Evolutionary conservation across 2,113 vertebrate species (phyloP).

Genomic region (Chinchilla lanigera): DNA sequence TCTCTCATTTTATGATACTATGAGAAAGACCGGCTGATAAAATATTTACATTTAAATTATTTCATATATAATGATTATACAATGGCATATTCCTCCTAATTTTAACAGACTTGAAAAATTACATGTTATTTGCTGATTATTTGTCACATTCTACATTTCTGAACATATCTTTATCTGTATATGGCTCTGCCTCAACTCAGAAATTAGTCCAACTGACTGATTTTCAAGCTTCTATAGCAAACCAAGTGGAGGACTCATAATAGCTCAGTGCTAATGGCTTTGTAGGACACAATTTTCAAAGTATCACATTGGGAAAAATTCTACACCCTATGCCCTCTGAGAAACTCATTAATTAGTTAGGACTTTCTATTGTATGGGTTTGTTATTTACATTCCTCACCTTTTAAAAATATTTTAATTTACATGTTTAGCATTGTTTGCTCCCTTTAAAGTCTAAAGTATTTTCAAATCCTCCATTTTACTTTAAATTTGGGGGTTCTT

Average conservation of each 20-base stretch:
- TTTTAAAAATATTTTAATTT: slow-evolving; percentile 38
- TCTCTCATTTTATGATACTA: background rate
- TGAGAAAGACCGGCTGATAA: background rate
- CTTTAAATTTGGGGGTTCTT: background rate
- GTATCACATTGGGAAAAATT: slow-evolving; percentile 13
- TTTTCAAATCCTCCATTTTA: background rate
- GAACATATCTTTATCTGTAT: background rate
- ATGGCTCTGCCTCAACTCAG: background rate
- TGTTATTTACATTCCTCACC: background rate
- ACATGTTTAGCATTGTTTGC: background rate
- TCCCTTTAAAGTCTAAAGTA: background rate
- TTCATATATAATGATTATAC: background rate
- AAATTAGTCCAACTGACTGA: background rate
- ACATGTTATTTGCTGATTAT: background rate
- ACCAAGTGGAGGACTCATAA: background rate
- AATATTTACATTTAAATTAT: background rate
- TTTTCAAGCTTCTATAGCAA: background rate
- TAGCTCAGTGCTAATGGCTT: background rate
- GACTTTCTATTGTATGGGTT: background rate
- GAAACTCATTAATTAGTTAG: background rate
- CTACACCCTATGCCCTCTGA: background rate
- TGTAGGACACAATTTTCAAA: background rate
- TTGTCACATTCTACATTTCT: background rate
- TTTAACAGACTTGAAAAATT: background rate
- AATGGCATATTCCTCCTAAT: background rate